Evolutionary conservation across 2,888 invertebrate genomes (phyloP), one percentile per base, ranked within the genome.

Genomic region (Nomada ruficornis): DNA sequence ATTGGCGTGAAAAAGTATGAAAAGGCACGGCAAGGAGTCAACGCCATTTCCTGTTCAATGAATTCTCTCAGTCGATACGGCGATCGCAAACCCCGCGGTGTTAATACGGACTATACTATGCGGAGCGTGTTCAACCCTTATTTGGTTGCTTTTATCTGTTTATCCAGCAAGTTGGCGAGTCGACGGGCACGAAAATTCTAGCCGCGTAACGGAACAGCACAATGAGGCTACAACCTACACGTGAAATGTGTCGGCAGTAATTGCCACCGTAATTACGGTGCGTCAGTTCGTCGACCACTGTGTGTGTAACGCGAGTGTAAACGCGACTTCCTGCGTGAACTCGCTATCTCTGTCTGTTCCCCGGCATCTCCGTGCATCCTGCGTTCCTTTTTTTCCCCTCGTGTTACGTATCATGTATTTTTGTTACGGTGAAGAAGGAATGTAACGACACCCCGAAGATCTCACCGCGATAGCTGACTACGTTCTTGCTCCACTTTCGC

Each of bases 231-330:
- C 73, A 77, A 59, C 80, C 78, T 69, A 60, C 76, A 64, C 77
- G 82, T 85, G 87, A 87, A 88, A 87, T 87, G 88, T 87, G 88
- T 86, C 87, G 86, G 87, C 83, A 83, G 88, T 88, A 88, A 88
- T 87, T 88, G 88, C 88, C 86, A 75, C 76, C 85, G 87, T 86
- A 87, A 88, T 88, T 88, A 86, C 83, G 80, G 71, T 84, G 80
- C 88, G 86, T 88, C 88, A 86, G 85, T 83, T 75, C 85, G 69
- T 69, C 75, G 72, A 70, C 81, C 85, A 68, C 80, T 83, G 84
- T 86, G 86, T 78, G 82, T 81, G 79, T 86, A 87, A 87, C 80
- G 79, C 82, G 86, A 82, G 80, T 81, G 76, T 84, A 84, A 87
- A 84, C 84, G 84, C 55, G 80, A 36, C 84, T 82, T 87, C 82